Percentiles rank a stretch among this genome's conserved stretches.
phyloP scores from a whole-genome alignment of 53 echinoderm and acorn worm genomes.

The Glandiceps talaboti region DNA sequence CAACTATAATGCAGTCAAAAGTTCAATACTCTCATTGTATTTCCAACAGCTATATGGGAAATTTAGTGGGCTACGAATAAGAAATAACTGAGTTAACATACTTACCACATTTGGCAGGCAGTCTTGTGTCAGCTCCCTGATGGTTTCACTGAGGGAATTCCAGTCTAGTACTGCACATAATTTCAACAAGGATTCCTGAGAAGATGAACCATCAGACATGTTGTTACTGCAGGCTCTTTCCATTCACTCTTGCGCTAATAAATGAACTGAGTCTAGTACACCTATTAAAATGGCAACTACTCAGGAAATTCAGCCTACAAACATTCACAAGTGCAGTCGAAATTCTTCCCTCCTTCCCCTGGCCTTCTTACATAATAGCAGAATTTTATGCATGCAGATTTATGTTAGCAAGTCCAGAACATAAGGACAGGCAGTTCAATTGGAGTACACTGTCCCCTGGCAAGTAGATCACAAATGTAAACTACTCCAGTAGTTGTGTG shows the following conservation, averaged over 20 bases:
- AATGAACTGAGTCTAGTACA: background rate
- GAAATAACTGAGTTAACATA: no score
- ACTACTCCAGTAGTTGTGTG: no score
- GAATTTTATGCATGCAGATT: background rate
- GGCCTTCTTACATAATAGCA: background rate
- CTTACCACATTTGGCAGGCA: constrained; percentile 26
- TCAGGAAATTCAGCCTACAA: background rate
- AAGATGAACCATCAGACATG: background rate
- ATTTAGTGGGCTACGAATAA: no score
- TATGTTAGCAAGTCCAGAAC: background rate
- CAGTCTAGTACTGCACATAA: constrained; percentile 22
- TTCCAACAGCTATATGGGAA: no score
- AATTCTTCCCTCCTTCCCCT: background rate
- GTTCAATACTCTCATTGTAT: no score
- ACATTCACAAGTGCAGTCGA: background rate
- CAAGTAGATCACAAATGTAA: no score
- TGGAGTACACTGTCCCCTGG: no score
- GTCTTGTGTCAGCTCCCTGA: constrained; percentile 21
- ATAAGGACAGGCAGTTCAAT: no score
- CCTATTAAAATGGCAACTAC: background rate
- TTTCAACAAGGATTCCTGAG: constrained; percentile 29
- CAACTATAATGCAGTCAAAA: no score
- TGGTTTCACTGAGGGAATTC: constrained; percentile 21
- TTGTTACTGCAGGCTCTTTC: no score
- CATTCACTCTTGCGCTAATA: background rate